Percentiles rank a stretch among this genome's conserved stretches.
These are phyloP conservation scores for Sternarchorhynchus goeldii DNA, from an alignment of 2,797 vertebrate species.

Conservation along the genomic window DNA sequence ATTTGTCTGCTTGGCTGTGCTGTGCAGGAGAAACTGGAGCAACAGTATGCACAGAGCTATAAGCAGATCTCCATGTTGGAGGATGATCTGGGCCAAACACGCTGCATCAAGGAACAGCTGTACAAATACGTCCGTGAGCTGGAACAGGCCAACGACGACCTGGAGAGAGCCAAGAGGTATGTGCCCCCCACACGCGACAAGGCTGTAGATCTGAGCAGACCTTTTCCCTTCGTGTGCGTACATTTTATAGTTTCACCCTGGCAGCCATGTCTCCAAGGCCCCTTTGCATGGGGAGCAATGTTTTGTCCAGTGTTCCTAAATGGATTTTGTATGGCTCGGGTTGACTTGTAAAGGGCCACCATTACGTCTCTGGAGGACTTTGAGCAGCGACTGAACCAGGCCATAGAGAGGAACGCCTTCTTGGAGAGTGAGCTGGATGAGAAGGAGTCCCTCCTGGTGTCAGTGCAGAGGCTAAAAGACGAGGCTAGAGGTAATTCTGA, in stretches of 20 bases:
- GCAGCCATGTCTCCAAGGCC: not conserved
- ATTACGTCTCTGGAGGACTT: slow-evolving; percentile 99
- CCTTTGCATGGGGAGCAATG: not conserved
- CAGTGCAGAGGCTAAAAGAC: slow-evolving; percentile 96
- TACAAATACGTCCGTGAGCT: slow-evolving; percentile 96
- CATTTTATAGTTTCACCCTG: not conserved
- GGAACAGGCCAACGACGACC: slow-evolving; percentile 97
- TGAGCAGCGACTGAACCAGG: slow-evolving; percentile 95
- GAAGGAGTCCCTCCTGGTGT: slow-evolving; percentile 94
- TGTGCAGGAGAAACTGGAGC: slow-evolving; percentile 92
- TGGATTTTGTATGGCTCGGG: not conserved
- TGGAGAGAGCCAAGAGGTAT: slow-evolving; percentile 96
- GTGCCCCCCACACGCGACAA: no score
- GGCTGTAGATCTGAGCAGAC: slow-evolving; percentile 11
- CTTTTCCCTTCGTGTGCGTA: not conserved
- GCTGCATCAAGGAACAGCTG: slow-evolving; percentile 95
- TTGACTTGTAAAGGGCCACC: slow-evolving; percentile 81
- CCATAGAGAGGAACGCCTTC: slow-evolving; percentile 97
- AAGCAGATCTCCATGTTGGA: slow-evolving; percentile 94
- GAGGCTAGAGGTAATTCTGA: slow-evolving; percentile 88
- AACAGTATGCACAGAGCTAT: slow-evolving; percentile 95
- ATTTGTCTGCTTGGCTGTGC: slow-evolving; percentile 11
- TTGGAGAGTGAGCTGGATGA: slow-evolving; percentile 98
- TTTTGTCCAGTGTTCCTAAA: not conserved
- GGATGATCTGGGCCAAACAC: slow-evolving; percentile 92